phyloP scores from a whole-genome alignment of 1,140 invertebrate genomes.

The Cherax destructor region DNA sequence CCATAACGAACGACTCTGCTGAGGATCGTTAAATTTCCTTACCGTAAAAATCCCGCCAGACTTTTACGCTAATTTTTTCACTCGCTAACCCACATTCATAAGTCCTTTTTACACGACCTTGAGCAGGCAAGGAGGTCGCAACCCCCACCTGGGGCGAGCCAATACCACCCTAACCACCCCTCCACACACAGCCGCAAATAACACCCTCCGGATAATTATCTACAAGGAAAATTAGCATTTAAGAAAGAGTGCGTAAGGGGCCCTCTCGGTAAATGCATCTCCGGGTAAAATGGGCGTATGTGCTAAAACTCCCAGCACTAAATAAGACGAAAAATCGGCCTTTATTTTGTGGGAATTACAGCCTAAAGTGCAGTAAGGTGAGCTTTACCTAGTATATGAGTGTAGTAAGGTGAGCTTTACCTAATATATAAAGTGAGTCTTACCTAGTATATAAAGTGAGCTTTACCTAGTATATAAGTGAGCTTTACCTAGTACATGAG shows the following conservation, averaged over 20 bases:
- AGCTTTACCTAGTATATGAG: too few relatives aligned
- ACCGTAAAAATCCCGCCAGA: conserved; percentile 46
- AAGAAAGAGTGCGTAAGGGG: conserved; percentile 30
- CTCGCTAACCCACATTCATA: conserved; percentile 62
- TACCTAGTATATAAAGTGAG: too few relatives aligned
- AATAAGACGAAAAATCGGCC: neutral
- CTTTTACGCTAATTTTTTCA: conserved; percentile 50
- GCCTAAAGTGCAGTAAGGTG: too few relatives aligned
- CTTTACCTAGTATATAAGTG: too few relatives aligned
- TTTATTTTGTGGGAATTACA: too few relatives aligned
- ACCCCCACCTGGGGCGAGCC: conserved; percentile 9
- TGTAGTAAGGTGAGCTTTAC: too few relatives aligned
- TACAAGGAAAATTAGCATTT: conserved; percentile 56
- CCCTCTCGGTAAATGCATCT: conserved; percentile 46
- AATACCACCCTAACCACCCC: conserved; percentile 15
- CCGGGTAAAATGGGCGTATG: conserved; percentile 18
- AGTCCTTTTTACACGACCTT: conserved; percentile 51
- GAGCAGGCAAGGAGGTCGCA: conserved; percentile 22
- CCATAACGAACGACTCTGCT: conserved; percentile 60
- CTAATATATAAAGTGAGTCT: too few relatives aligned
- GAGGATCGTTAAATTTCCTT: conserved; percentile 59
- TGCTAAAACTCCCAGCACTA: conserved; percentile 20
- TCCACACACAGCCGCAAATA: neutral
- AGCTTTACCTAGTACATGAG: too few relatives aligned
- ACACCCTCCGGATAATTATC: conserved; percentile 41